Conservation (phyloP, 64 coral and sea anemone genomes). For the Stichodactyla helianthus region DNA sequence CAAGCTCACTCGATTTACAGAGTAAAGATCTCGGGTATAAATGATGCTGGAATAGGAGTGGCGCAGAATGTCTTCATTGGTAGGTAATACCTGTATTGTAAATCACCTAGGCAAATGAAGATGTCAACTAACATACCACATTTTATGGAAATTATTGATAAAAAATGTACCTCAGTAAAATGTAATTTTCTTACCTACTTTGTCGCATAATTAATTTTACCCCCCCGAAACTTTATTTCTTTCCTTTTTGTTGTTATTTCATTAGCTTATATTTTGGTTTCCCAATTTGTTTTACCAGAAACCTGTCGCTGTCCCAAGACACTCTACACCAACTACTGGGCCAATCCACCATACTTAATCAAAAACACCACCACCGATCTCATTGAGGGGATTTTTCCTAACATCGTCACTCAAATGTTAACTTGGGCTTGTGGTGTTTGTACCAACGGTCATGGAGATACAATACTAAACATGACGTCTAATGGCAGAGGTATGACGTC, state of each 20-base stretch:
- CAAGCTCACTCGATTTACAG: conserved; percentile 34
- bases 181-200: no score
- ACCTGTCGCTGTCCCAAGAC: conserved; percentile 26
- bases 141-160: no score
- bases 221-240: no score
- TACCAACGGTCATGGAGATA: conserved; percentile 32
- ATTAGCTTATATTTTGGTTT: no score
- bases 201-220: no score
- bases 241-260: no score
- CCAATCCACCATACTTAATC: conserved; percentile 19
- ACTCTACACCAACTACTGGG: conserved; percentile 36
- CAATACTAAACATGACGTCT: conserved; percentile 10
- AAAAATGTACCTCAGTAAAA: no score
- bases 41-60: not conserved
- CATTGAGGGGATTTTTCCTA: conserved; percentile 40
- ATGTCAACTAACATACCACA: no score
- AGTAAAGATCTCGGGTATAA: conserved; percentile 22
- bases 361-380: not conserved
- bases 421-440: conserved; percentile 33
- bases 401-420: conserved; percentile 28
- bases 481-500: conserved; percentile 30
- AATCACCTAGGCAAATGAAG: no score
- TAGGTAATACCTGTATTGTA: no score
- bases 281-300: not conserved
- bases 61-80: not conserved